These are phyloP conservation scores for Drosophila neutralis DNA, from an alignment of 2,888 invertebrate species.

Conservation along the genomic window DNA sequence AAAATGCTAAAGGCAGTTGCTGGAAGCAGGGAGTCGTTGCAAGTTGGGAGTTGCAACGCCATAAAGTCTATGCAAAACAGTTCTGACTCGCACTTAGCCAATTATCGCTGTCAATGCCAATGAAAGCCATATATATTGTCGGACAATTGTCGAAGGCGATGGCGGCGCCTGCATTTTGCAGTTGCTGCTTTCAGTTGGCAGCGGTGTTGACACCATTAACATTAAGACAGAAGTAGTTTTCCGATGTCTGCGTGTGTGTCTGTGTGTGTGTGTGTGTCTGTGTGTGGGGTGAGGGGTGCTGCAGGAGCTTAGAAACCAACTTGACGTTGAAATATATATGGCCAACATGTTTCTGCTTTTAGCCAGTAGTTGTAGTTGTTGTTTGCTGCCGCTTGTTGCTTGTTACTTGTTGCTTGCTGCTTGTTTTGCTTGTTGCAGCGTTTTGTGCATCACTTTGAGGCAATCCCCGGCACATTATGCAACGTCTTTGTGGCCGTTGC, in stretches of 20 bases:
- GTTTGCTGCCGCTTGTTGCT: conserved; percentile 9
- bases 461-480: conserved; percentile 46
- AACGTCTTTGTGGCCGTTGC: conserved; percentile 37
- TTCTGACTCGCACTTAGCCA: conserved; percentile 45
- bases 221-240: conserved; percentile 47
- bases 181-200: conserved; percentile 24
- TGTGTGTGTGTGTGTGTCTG: background rate
- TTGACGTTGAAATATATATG: conserved; percentile 22
- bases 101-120: conserved; percentile 76
- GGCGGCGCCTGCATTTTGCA: conserved; percentile 21
- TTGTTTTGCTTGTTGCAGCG: conserved; percentile 19
- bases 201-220: conserved; percentile 74
- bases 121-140: conserved; percentile 73
- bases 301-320: conserved; percentile 20
- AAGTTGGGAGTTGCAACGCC: conserved; percentile 22
- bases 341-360: conserved; percentile 57
- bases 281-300: background rate
- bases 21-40: conserved; percentile 1
- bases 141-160: conserved; percentile 43
- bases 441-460: conserved; percentile 42
- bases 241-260: background rate
- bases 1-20: conserved; percentile 2
- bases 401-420: conserved; percentile 9
- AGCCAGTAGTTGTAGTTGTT: conserved; percentile 14
- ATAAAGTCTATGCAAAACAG: conserved; percentile 20